A percentile compares a stretch with the other conserved stretches of the same genome.
Conservation (phyloP, 1,140 invertebrate species). For the Drosophila ercepeae region DNA sequence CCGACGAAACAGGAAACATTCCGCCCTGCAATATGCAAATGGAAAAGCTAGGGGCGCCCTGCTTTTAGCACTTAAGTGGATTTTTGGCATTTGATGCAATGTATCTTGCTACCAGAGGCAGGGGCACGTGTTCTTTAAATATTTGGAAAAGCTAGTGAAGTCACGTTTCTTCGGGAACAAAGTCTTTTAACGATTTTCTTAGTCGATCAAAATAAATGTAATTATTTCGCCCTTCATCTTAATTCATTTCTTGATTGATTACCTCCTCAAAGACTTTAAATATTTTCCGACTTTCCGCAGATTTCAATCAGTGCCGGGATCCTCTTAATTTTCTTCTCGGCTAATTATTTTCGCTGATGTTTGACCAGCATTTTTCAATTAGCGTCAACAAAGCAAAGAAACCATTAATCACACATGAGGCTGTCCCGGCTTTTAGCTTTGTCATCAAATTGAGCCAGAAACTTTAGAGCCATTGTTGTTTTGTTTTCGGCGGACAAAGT, state of each 20-base stretch:
- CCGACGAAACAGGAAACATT: constrained; percentile 32
- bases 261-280: constrained; percentile 10
- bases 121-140: not conserved
- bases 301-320: constrained; percentile 19
- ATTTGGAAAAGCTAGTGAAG: not conserved
- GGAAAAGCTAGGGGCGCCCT: constrained; percentile 21
- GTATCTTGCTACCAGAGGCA: constrained; percentile 34
- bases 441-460: constrained; percentile 56
- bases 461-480: constrained; percentile 43
- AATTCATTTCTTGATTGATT: constrained; percentile 3
- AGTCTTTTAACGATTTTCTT: no score
- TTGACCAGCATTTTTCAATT: constrained; percentile 69
- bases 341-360: constrained; percentile 23
- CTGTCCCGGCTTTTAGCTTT: constrained; percentile 38
- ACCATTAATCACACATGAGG: constrained; percentile 67
- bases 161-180: not conserved
- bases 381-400: constrained; percentile 69
- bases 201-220: no score
- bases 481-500: constrained; percentile 7
- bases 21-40: constrained; percentile 56
- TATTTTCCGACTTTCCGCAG: no score
- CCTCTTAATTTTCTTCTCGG: not conserved
- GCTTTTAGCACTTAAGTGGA: constrained; percentile 69
- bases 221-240: not conserved
- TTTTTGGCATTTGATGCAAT: constrained; percentile 72